Conservation (phyloP, 2,797 vertebrate species). For the Platyrinchus mystaceus region DNA sequence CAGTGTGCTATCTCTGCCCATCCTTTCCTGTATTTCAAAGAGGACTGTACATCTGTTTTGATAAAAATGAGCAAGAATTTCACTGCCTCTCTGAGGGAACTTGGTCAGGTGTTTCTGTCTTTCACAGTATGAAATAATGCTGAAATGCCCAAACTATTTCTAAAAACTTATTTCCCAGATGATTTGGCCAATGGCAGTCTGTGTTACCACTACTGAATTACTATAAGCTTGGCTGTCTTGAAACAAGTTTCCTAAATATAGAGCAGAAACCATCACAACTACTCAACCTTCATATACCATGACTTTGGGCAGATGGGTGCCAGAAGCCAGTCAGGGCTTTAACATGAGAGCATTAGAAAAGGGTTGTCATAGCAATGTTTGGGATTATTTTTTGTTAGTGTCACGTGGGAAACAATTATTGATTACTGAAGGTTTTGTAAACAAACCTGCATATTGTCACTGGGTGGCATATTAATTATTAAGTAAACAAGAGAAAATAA, state of each 20-base stretch:
- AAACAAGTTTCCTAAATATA: background rate
- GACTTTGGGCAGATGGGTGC: background rate
- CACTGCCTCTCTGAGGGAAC: background rate
- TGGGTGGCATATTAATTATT: constrained; percentile 52
- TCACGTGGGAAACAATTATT: background rate
- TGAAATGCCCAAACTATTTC: background rate
- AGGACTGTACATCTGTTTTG: background rate
- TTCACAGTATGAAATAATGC: background rate
- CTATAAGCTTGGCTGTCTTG: background rate
- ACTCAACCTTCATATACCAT: background rate
- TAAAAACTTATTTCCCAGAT: background rate
- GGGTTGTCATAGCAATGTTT: background rate
- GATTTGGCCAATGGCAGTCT: background rate
- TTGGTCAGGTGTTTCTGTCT: background rate
- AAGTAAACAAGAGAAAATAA: constrained; percentile 62
- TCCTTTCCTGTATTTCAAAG: background rate
- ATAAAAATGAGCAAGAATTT: background rate
- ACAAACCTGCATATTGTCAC: constrained; percentile 19
- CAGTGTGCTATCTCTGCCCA: background rate
- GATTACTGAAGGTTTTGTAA: constrained; percentile 45
- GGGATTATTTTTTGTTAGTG: background rate
- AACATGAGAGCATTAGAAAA: background rate
- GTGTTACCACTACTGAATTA: background rate
- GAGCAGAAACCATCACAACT: background rate
- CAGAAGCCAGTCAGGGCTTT: background rate